Evolutionary conservation across 37 sponge, comb jelly and placozoan genomes (phyloP).

Genomic region (Ianthella basta): DNA sequence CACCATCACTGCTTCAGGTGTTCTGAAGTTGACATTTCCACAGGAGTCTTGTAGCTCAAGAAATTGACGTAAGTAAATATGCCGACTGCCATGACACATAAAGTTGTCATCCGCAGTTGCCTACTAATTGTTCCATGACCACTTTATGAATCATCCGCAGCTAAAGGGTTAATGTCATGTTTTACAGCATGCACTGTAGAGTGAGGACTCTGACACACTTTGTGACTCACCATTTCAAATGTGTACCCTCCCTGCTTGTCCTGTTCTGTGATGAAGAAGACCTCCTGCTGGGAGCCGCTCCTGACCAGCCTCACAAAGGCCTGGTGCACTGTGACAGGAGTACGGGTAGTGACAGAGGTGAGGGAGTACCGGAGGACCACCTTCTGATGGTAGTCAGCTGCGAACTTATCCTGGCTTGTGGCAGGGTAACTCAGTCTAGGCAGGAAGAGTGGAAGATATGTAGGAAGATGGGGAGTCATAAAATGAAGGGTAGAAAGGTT

Average conservation of each 20-base stretch:
- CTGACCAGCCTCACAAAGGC: constrained; percentile 77
- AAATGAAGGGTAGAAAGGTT: not conserved
- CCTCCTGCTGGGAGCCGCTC: constrained; percentile 45
- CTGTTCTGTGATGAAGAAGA: constrained; percentile 81
- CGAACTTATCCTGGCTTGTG: constrained; percentile 38
- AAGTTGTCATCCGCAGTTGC: too few relatives aligned
- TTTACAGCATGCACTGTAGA: not conserved
- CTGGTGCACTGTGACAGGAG: constrained; percentile 63
- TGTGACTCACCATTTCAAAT: constrained; percentile 41
- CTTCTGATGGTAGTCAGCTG: constrained; percentile 79
- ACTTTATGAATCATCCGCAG: too few relatives aligned
- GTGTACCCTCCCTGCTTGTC: constrained; percentile 35
- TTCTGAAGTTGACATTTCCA: too few relatives aligned
- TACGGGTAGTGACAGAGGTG: constrained; percentile 7
- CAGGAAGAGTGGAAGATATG: not conserved
- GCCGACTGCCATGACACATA: too few relatives aligned
- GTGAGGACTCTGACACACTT: too few relatives aligned
- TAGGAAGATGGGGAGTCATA: not conserved
- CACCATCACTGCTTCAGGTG: too few relatives aligned
- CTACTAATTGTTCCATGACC: too few relatives aligned
- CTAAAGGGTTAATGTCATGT: too few relatives aligned
- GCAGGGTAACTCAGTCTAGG: constrained; percentile 61
- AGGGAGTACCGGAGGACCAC: constrained; percentile 64
- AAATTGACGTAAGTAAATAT: too few relatives aligned
- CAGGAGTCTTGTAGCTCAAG: too few relatives aligned